Evolutionary conservation across 2,888 invertebrate species (phyloP).

Genomic region (Cryptus armator): DNA sequence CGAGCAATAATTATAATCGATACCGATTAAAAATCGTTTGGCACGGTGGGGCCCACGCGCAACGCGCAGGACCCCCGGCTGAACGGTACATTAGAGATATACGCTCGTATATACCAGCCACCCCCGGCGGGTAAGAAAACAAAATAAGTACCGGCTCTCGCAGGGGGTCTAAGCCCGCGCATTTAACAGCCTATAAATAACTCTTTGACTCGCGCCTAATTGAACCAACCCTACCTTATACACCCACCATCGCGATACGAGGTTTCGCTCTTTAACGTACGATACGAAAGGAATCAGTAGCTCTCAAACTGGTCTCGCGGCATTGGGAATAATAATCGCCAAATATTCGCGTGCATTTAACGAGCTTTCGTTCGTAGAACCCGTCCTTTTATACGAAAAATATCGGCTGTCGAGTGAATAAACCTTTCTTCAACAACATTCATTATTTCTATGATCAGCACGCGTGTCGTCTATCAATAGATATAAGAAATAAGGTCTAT

Average conservation of each 20-base stretch:
- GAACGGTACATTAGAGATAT: constrained; percentile 58
- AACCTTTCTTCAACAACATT: background rate
- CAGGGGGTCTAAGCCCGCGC: constrained; percentile 77
- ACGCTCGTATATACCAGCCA: constrained; percentile 37
- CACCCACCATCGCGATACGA: constrained; percentile 53
- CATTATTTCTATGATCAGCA: background rate
- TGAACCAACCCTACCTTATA: constrained; percentile 75
- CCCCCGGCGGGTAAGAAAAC: constrained; percentile 46
- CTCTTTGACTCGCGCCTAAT: constrained; percentile 79
- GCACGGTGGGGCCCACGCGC: constrained; percentile 34
- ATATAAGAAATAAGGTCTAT: background rate
- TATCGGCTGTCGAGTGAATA: background rate
- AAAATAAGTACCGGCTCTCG: constrained; percentile 68
- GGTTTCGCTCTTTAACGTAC: constrained; percentile 52
- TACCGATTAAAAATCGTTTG: constrained; percentile 68
- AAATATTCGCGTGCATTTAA: background rate
- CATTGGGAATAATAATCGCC: background rate
- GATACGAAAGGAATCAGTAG: constrained; percentile 59
- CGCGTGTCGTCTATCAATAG: no score
- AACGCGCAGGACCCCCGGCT: constrained; percentile 47
- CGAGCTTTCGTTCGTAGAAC: background rate
- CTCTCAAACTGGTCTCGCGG: constrained; percentile 61
- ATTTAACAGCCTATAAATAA: constrained; percentile 79
- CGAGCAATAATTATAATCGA: constrained; percentile 65
- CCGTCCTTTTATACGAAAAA: background rate